Conservation (phyloP, 2,113 vertebrate genomes). For the Psephotus haematonotus region DNA sequence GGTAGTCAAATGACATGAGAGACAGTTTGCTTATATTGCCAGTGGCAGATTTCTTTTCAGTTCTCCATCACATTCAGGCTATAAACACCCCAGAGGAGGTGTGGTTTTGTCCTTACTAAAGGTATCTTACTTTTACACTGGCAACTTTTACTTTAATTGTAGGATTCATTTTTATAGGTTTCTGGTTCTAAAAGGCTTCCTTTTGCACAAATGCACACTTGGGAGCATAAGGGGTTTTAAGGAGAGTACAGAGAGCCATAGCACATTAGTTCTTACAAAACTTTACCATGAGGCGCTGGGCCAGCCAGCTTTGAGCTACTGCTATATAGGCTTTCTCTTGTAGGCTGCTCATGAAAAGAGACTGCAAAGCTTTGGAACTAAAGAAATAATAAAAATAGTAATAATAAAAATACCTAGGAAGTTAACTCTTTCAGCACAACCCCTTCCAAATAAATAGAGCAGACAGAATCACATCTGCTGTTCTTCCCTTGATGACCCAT, state of each 20-base stretch:
- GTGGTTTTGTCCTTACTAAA: neutral
- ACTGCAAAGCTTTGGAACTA: neutral
- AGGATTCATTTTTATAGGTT: neutral
- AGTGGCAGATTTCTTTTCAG: neutral
- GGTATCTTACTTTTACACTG: neutral
- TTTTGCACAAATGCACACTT: neutral
- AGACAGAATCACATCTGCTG: neutral
- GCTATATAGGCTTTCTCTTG: neutral
- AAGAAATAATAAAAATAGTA: neutral
- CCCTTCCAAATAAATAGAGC: neutral
- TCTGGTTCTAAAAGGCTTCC: neutral
- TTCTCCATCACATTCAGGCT: neutral
- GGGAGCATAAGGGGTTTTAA: neutral
- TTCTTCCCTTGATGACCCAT: neutral
- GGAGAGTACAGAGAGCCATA: neutral
- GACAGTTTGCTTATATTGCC: neutral
- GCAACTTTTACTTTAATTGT: neutral
- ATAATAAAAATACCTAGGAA: neutral
- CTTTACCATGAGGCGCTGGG: neutral
- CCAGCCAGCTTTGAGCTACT: neutral
- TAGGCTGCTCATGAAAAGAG: neutral
- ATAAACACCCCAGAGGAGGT: neutral
- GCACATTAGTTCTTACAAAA: neutral
- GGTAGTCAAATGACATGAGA: neutral
- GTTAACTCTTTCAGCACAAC: neutral